Evolutionary conservation across 37 sponge, comb jelly and placozoan species (phyloP), one percentile per base, ranked within the genome.

Genomic region (Beroe forskalii): DNA sequence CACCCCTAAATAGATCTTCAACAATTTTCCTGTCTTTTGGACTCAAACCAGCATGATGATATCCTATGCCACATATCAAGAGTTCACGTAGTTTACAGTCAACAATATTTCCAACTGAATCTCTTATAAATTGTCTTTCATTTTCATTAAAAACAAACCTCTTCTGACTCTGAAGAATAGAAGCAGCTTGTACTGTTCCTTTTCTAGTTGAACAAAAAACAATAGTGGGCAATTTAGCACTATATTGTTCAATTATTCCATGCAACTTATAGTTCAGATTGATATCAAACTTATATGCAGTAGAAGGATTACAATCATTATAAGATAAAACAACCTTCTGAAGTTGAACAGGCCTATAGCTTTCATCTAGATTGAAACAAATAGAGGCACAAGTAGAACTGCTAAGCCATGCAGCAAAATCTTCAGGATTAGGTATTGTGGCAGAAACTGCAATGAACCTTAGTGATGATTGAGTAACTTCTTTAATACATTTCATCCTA

Each of bases 121-220:
- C 86, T n/a, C 55, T 32, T 4, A 80, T 43, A 38, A 38, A 24
- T 48, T 41, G 55, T 42, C 86, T 32, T 25, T 80, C 86, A 25
- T 41, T 80, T 25, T 80, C 55, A 80, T 25, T 62, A 48, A 90
- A 64, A 2, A 94, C 93, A 93, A 95, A 95, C n/a, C 95, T 91
- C 14, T 95, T 95, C 42, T 99, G 97, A 35, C 95, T 96, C 33
- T 93, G 90, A 35, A 99, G 91, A 25, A 90, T 94, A 23, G 62
- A 61, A 36, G 99, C 99, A 32, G 99, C 99, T 66, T 99, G 97
- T 60, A 95, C 95, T 3, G 96, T 95, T 0, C 96, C 95, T 62
- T 96, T 99, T 32, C 99, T 92, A 23, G 99, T 96, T 44, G 96
- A 94, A 94, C 99, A 99, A 67, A 99, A 99, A 94, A 96, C 62